phyloP scores from a whole-genome alignment of 2,113 vertebrate genomes.

The Zingel zingel region DNA sequence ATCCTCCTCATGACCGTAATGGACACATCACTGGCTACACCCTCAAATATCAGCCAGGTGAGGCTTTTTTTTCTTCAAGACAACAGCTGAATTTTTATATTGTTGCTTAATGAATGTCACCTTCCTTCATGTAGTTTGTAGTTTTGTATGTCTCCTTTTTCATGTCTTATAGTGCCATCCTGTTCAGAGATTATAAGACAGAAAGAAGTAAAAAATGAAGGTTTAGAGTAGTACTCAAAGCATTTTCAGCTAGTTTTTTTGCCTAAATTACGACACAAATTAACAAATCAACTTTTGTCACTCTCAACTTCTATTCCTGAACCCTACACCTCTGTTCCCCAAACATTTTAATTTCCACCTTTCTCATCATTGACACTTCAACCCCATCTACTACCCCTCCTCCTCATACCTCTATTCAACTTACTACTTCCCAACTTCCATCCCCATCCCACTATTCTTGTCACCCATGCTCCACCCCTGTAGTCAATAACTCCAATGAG shows the following conservation, averaged over 20 bases:
- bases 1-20: conserved; percentile 90
- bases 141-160: conserved; percentile 56
- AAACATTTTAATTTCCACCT: conserved; percentile 51
- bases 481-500: conserved; percentile 96
- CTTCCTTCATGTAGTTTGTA: conserved; percentile 61
- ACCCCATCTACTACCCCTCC: conserved; percentile 37
- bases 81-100: not conserved
- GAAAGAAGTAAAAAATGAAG: not conserved
- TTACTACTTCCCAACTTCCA: conserved; percentile 53
- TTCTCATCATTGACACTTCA: conserved; percentile 42
- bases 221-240: conserved; percentile 21
- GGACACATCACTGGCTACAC: conserved; percentile 93
- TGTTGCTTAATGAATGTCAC: conserved; percentile 2
- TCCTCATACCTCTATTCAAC: conserved; percentile 46
- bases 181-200: conserved; percentile 24
- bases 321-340: conserved; percentile 60
- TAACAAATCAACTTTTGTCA: conserved; percentile 77
- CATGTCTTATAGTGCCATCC: conserved; percentile 48
- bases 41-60: conserved; percentile 95
- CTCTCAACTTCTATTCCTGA: conserved; percentile 56
- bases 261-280: conserved; percentile 54
- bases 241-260: conserved; percentile 43
- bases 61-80: conserved; percentile 67
- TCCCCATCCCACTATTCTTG: conserved; percentile 41
- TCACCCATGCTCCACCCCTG: conserved; percentile 63